Percentiles rank a stretch among this genome's conserved stretches.
phyloP scores from a whole-genome alignment of 2,113 vertebrate genomes.

The Lagenorhynchus albirostris region DNA sequence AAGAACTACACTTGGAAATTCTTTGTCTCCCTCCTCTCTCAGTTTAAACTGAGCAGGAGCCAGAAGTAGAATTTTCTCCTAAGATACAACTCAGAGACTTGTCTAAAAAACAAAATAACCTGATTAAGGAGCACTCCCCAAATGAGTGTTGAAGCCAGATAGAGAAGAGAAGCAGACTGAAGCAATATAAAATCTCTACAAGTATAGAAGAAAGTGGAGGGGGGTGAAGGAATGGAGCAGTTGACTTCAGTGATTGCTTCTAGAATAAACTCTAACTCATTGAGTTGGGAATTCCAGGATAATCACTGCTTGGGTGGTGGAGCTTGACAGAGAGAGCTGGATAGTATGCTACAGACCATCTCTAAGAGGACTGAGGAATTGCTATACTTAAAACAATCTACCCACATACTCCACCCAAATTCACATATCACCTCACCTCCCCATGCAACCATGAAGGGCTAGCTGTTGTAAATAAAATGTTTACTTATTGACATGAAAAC shows the following conservation, averaged over 20 bases:
- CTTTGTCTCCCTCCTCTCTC: neutral
- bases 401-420: neutral
- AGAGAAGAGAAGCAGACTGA: neutral
- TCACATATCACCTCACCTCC: neutral
- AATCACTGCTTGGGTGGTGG: neutral
- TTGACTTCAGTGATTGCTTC: neutral
- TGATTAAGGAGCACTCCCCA: neutral
- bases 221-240: neutral
- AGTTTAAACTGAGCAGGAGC: neutral
- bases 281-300: neutral
- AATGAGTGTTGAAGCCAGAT: neutral
- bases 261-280: neutral
- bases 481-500: neutral
- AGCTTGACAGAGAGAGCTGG: neutral
- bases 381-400: neutral
- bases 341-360: neutral
- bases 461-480: neutral
- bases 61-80: neutral
- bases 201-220: neutral
- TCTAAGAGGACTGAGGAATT: neutral
- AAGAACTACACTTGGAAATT: neutral
- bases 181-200: neutral
- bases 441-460: neutral
- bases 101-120: neutral
- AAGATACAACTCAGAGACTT: neutral